These are phyloP conservation scores for Tipula unca DNA, from an alignment of 2,888 invertebrate species.

Conservation along the genomic window DNA sequence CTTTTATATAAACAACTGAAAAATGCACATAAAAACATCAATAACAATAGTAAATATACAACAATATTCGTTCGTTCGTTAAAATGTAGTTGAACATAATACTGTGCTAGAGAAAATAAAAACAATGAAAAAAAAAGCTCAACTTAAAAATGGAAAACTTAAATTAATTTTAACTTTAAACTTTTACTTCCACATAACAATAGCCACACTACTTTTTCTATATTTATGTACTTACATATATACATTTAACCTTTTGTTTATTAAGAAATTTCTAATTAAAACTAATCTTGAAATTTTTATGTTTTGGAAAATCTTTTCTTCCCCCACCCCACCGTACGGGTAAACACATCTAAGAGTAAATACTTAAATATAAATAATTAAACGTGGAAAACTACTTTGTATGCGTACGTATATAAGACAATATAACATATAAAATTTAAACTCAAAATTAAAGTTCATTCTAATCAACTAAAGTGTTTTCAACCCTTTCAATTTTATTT, in stretches of 20 bases:
- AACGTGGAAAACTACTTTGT: neutral
- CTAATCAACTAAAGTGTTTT: neutral
- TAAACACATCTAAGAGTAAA: neutral
- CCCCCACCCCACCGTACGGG: neutral
- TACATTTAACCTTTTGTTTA: neutral
- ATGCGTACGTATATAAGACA: neutral
- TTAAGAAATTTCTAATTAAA: neutral
- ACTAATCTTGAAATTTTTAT: neutral
- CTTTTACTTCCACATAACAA: neutral
- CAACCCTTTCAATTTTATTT: neutral
- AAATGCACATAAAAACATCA: neutral
- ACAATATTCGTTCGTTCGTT: neutral
- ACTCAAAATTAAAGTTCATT: neutral
- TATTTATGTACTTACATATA: neutral
- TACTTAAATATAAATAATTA: neutral
- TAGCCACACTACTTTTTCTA: neutral
- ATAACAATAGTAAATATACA: neutral
- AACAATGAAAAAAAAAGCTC: neutral
- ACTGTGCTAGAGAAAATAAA: neutral
- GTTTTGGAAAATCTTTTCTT: neutral
- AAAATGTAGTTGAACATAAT: neutral
- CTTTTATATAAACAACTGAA: neutral
- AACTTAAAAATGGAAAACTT: neutral
- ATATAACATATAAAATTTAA: neutral
- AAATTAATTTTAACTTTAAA: slow-evolving; percentile 4